Evolutionary conservation across 2,113 vertebrate genomes (phyloP), one percentile per base, ranked within the genome.

Genomic region (Malurus cyaneus): DNA sequence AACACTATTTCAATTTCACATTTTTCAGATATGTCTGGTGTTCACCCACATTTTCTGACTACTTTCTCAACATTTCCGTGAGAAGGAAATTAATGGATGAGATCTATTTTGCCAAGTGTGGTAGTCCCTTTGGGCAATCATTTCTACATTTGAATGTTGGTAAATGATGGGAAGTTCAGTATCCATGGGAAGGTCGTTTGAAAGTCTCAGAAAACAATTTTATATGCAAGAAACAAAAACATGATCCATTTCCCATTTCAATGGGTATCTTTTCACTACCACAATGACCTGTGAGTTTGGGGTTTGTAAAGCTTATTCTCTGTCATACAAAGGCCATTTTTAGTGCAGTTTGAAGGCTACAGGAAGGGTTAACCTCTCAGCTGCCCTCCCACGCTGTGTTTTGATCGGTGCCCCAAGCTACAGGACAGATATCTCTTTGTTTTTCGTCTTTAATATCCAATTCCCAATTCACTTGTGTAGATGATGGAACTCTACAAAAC

Each of bases 381-480:
- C 74, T 97, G 95, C 94, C 95, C 95, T 97, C 90, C 89, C 96
- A 97, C 97, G 94, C 94, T 98, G 95, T 98, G 98, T 99, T 98
- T 98, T 98, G 96, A 98, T 98, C 98, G 71, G 97, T 98, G 97
- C 97, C 98, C 96, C 97, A 96, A 95, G 91, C 97, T 89, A 96
- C 97, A 97, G 97, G 86, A 97, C 88, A 97, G 95, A 95, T 94
- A 94, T 87, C 78, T 93, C 96, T 95, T 96, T 97, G 93, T 95
- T 96, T 97, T 92, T 98, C 4, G 96, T 97, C 98, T 98, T 98
- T 97, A 97, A 98, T 98, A 98, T 98, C 97, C 95, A 93, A 97
- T 98, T 98, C 97, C 97, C 96, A 96, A 94, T 86, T 97, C 95
- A 92, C 88, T 94, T 72, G 92, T 89, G 87, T 96, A 95, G 93